Evolutionary conservation across 1,140 invertebrate species (phyloP).

Genomic region (Schlechtendalia chinensis): DNA sequence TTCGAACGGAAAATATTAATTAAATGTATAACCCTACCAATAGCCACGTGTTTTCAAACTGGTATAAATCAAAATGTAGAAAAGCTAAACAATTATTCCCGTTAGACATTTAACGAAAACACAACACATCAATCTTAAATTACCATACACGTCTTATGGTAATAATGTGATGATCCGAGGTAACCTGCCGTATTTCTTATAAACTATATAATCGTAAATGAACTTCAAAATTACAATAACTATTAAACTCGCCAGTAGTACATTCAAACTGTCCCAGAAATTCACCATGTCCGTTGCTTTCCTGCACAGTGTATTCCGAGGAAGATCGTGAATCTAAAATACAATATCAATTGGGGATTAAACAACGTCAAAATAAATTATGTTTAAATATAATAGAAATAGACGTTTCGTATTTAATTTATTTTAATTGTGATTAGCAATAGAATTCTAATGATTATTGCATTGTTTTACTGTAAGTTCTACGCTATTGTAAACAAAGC

Average conservation of each 20-base stretch:
- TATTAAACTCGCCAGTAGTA: constrained; percentile 66
- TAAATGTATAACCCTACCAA: neutral
- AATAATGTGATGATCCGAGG: constrained; percentile 77
- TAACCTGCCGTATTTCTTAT: constrained; percentile 72
- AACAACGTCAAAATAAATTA: neutral
- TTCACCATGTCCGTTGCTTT: constrained; percentile 58
- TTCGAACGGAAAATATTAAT: constrained; percentile 17
- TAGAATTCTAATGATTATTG: too few relatives aligned
- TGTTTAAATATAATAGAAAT: constrained; percentile 11
- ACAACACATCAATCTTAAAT: neutral
- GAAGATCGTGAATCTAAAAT: constrained; percentile 67
- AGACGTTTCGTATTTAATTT: too few relatives aligned
- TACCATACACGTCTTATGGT: constrained; percentile 57
- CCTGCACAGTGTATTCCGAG: constrained; percentile 67
- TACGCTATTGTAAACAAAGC: too few relatives aligned
- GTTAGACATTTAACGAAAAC: neutral
- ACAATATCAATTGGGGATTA: neutral
- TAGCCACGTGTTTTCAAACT: neutral
- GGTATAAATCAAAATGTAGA: neutral
- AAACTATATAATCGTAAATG: constrained; percentile 76
- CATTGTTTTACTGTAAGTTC: too few relatives aligned
- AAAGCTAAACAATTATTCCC: neutral
- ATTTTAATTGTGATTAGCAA: too few relatives aligned
- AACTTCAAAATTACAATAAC: constrained; percentile 71
- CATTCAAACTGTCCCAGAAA: constrained; percentile 72